phyloP scores from a whole-genome alignment of 2,113 vertebrate species.

The Neogale vison region DNA sequence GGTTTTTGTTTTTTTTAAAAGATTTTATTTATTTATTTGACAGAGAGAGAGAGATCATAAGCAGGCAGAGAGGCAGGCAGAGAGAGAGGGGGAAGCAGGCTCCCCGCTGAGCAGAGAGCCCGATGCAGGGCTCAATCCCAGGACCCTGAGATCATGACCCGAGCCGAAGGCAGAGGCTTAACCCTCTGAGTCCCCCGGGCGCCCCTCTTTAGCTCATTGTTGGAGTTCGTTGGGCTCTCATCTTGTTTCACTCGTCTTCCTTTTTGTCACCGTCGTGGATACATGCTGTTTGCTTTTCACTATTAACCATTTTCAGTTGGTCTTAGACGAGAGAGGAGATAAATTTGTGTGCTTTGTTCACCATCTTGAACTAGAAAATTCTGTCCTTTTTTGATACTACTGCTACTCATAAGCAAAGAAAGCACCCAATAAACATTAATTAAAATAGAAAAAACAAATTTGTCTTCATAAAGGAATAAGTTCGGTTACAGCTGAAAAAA shows the following conservation, averaged over 20 bases:
- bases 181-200: no score
- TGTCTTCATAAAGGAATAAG: not conserved
- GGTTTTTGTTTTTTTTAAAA: no score
- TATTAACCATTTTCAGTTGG: not conserved
- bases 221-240: not conserved
- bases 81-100: no score
- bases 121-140: fast-evolving
- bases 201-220: not conserved
- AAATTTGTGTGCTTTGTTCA: not conserved
- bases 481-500: not conserved
- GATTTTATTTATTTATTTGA: no score
- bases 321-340: not conserved
- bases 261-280: not conserved
- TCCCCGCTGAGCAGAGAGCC: no score
- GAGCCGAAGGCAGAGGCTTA: no score
- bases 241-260: not conserved
- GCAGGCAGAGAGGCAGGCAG: no score
- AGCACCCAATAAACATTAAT: not conserved
- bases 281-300: not conserved
- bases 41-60: no score
- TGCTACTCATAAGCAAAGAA: not conserved
- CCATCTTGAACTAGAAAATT: not conserved
- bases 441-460: not conserved
- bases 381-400: not conserved
- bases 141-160: no score